Base-by-base conservation (phyloP, 2,888 invertebrate species). In the Archips crataeganus region DNA sequence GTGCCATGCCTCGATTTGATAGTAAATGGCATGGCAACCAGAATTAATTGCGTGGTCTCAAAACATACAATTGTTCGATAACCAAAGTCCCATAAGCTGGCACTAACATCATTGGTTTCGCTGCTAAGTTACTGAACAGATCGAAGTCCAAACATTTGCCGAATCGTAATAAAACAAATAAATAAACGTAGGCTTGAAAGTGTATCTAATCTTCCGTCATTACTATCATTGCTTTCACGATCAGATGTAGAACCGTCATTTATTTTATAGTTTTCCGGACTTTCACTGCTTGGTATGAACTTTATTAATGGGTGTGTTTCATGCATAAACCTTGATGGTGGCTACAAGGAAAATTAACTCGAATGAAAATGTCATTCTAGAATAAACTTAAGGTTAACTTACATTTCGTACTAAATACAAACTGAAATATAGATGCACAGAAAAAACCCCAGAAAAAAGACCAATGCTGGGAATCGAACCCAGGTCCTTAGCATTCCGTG, bases 161-260 rank as follows among this genome's bases (percentile, higher is more conserved):
- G 59, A 73, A 47, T 68, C 11, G 61, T 51, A 73, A 75, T 74
- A 36, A 70, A 63, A 73, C 39, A 75, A 71, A 71, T 64, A 71
- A 67, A 61, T 61, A 66, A 74, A 60, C 10, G 39, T 72, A 42
- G 67, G 62, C 67, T 76, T 69, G 77, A 77, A 77, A 77, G 77
- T 77, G 76, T 76, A 42, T 63, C 78, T 79, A 78, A 79, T 82
- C 76, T 79, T 82, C 60, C 71, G 74, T 74, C 77, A 79, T 79
- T 79, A 75, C 82, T 82, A 82, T 77, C 63, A 82, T 83, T 83
- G 84, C 92, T 90, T 90, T 92, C 91, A 88, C 90, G 83, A 86
- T 81, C 80, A 75, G 81, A 76, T 76, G 74, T 75, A 75, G 60
- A 75, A 75, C 80, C 76, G 85, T 82, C 77, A 80, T 82, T 85